These are phyloP conservation scores for Salvelinus namaycush DNA, from an alignment of 2,113 vertebrate species.

Conservation along the genomic window DNA sequence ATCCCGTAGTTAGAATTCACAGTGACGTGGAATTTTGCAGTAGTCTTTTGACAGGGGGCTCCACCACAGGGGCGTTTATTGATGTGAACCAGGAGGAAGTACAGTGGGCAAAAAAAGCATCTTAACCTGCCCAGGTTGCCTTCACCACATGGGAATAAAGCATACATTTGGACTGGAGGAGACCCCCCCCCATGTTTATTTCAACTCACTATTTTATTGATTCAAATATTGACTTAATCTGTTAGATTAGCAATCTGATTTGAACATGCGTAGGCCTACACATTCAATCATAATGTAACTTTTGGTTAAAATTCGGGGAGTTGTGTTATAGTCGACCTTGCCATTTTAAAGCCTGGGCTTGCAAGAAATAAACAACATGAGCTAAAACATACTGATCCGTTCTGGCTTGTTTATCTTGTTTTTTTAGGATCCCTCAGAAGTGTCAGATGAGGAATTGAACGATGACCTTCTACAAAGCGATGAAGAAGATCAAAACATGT, in stretches of 20 bases:
- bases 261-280: too few relatives aligned
- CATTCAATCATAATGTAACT: background rate
- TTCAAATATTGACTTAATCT: background rate
- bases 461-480: conserved; percentile 97
- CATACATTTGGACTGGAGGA: conserved; percentile 49
- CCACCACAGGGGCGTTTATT: conserved; percentile 61
- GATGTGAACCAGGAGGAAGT: conserved; percentile 67
- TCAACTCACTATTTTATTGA: background rate
- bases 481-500: conserved; percentile 81
- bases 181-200: too few relatives aligned
- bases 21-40: background rate
- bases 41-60: conserved; percentile 62
- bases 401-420: conserved; percentile 26
- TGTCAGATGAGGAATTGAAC: conserved; percentile 95
- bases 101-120: conserved; percentile 58
- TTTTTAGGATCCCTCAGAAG: conserved; percentile 89
- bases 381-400: too few relatives aligned
- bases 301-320: too few relatives aligned
- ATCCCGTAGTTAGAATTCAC: too few relatives aligned
- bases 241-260: too few relatives aligned
- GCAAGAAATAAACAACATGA: too few relatives aligned
- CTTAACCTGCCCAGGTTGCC: conserved; percentile 69
- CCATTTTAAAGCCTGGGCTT: background rate
- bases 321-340: background rate
- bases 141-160: conserved; percentile 69